Base-by-base conservation (phyloP, 2,888 invertebrate species). In the Autographa pulchrina region DNA sequence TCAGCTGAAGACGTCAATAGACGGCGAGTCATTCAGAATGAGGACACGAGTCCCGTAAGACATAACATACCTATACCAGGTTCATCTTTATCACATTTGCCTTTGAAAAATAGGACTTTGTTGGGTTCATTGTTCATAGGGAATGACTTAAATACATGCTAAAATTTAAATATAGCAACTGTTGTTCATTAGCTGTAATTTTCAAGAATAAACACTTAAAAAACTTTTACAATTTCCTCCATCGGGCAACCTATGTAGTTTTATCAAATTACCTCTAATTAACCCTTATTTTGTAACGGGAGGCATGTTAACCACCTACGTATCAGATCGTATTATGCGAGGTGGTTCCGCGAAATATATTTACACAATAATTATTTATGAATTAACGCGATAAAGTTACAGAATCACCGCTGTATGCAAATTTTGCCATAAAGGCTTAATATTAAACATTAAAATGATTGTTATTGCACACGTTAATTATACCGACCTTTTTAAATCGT, bases 401-500 rank as follows among this genome's bases (percentile, higher is more conserved):
- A 85, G 81, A 86, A 88, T 86, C 85, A 81, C 84, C 83, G 87
- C 86, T 79, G 82, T 85, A 92, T 91, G 91, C 89, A 90, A 91
- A 92, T 90, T 85, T 85, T 78, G 73, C 86, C 88, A 85, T 91
- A 91, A 91, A 91, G 79, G 86, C 86, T 88, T 88, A 86, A 86
- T 86, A 87, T 88, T 86, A 86, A 85, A 88, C 91, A 89, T 92
- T 90, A 90, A 88, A 88, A 83, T 86, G 86, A 90, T 91, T 90
- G 89, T 92, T 92, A 92, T 92, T 92, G 87, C 88, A 80, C 88
- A 90, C 90, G 90, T 93, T 94, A 94, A 94, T 94, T 93, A 92
- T 91, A 88, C 77, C 88, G 91, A 93, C 93, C 93, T 93, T 92
- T 91, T 92, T 90, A 89, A 91, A 88, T 85, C 86, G 85, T 83